Evolutionary conservation across 2,888 invertebrate genomes (phyloP).

Genomic region (Lasioglossum marginatum): DNA sequence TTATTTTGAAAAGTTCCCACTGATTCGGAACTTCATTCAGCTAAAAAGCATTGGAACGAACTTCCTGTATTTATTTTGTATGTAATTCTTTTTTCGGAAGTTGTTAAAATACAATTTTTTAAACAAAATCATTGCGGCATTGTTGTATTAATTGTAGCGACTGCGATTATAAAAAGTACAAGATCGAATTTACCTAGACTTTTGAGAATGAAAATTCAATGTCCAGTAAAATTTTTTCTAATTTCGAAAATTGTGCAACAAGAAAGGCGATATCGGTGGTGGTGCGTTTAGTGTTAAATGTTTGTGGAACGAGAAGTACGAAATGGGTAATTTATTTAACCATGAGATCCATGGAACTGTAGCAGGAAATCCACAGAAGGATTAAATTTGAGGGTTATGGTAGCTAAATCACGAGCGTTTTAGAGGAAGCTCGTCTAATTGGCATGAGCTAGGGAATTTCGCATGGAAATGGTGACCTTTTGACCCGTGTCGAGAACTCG

Average conservation of each 20-base stretch:
- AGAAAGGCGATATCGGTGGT: not conserved
- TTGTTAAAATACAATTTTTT: not conserved
- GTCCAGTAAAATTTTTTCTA: not conserved
- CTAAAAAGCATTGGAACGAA: not conserved
- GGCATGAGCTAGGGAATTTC: constrained; percentile 26
- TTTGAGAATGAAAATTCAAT: not conserved
- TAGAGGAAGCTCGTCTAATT: not conserved
- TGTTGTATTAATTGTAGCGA: not conserved
- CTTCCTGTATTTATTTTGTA: not conserved
- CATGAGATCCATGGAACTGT: not conserved
- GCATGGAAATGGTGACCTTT: constrained; percentile 34
- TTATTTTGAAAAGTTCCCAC: not conserved
- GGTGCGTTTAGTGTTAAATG: not conserved
- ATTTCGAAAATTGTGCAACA: too few species aligned
- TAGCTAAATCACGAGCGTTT: not conserved
- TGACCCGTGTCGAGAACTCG: constrained; percentile 34
- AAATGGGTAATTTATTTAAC: not conserved
- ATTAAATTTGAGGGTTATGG: not conserved
- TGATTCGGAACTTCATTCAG: not conserved
- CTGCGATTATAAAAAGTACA: not conserved
- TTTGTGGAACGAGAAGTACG: not conserved
- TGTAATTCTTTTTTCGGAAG: not conserved
- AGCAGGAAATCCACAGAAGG: not conserved
- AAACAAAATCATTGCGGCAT: not conserved
- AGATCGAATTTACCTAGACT: too few species aligned